Evolutionary conservation across 2,113 vertebrate genomes (phyloP).

Genomic region (Burhinus bistriatus): DNA sequence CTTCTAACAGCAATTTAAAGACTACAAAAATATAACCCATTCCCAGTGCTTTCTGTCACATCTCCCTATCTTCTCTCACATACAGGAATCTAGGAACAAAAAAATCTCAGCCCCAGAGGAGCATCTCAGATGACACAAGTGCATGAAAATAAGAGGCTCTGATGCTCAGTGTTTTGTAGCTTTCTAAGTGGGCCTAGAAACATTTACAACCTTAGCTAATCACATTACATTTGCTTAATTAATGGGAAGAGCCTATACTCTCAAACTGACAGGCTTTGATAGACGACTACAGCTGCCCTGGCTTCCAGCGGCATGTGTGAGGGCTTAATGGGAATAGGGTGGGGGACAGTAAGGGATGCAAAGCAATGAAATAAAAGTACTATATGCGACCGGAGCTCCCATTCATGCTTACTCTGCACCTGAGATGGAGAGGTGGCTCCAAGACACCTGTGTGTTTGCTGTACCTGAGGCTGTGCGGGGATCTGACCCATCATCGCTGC

Average conservation of each 20-base stretch:
- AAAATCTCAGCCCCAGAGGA: background rate
- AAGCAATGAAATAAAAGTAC: background rate
- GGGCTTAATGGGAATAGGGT: background rate
- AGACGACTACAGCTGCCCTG: slow-evolving; percentile 50
- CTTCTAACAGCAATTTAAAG: background rate
- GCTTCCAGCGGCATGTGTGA: slow-evolving; percentile 27
- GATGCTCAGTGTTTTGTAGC: background rate
- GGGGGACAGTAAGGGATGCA: background rate
- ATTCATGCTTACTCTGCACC: background rate
- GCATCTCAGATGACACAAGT: background rate
- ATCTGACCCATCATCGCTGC: background rate
- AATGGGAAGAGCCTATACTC: slow-evolving; percentile 44
- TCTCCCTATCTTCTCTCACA: background rate
- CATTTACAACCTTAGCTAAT: slow-evolving; percentile 58
- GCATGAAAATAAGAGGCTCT: background rate
- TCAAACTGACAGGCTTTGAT: slow-evolving; percentile 54
- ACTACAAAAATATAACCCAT: background rate
- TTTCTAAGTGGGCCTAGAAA: slow-evolving; percentile 40
- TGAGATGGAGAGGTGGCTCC: background rate
- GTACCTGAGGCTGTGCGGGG: background rate
- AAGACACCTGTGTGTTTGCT: rapidly evolving
- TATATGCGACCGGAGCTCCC: rapidly evolving
- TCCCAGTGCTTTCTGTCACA: background rate
- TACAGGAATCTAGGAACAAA: background rate
- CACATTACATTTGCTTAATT: slow-evolving; percentile 61